Conservation (phyloP, 2,113 vertebrate genomes). For the Marcusenius ussheri region DNA sequence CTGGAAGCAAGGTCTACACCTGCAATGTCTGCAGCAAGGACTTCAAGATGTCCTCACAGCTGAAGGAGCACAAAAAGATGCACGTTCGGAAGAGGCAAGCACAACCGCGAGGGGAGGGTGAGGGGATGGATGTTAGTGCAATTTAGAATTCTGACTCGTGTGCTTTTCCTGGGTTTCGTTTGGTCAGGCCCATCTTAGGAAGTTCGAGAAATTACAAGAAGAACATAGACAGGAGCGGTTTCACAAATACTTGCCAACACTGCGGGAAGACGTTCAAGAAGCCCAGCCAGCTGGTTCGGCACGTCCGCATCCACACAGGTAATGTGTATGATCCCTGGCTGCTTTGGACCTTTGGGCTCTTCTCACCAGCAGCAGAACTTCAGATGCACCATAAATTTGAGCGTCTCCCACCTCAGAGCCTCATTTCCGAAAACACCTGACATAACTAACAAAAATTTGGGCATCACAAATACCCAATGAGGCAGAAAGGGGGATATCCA, state of each 20-base stretch:
- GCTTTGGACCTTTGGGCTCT: not conserved
- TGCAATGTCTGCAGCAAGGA: slow-evolving; percentile 84
- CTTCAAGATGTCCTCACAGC: slow-evolving; percentile 69
- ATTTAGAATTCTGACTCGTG: not conserved
- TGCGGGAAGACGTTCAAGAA: slow-evolving; percentile 97
- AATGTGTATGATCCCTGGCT: not conserved
- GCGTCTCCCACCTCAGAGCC: not conserved
- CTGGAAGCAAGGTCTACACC: slow-evolving; percentile 64
- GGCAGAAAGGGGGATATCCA: not conserved
- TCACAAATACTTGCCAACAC: slow-evolving; percentile 91
- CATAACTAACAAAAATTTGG: not conserved
- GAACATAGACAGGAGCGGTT: slow-evolving; percentile 89
- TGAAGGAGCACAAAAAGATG: slow-evolving; percentile 87
- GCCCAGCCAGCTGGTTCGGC: slow-evolving; percentile 88
- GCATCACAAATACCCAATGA: not conserved
- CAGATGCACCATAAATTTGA: not conserved
- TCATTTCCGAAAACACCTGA: not conserved
- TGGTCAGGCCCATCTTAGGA: slow-evolving; percentile 63
- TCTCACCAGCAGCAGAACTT: not conserved
- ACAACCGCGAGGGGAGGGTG: not conserved
- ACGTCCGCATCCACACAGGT: slow-evolving; percentile 93
- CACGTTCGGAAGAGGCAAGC: slow-evolving; percentile 82
- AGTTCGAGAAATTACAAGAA: slow-evolving; percentile 90
- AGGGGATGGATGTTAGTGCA: not conserved
- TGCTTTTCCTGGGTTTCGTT: not conserved